Base-by-base conservation (phyloP, 2,797 vertebrate genomes). In the Silurus aristotelis region DNA sequence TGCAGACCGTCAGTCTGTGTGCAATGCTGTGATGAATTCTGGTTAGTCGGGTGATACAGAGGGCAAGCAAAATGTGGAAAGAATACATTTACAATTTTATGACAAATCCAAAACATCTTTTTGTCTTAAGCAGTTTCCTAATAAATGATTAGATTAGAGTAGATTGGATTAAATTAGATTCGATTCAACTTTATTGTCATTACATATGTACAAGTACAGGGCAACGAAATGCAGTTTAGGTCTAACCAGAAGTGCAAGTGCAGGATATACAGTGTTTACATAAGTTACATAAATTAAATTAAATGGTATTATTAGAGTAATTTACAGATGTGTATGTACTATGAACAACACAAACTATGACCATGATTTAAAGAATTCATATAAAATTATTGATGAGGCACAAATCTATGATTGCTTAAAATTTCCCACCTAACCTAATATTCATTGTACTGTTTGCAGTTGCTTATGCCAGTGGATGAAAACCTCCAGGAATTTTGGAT, bases 401-500 rank as follows among this genome's bases (percentile, higher is more conserved):
- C n/a, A 52, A 14, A 15, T 73, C 1, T 73, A 55, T 75, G 6
- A 46, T 63, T 19, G 25, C 17, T 76, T 27, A 27, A 27, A 58
- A 27, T 58, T 1, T 22, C 5, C 31, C 31, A 60, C 20, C n/a
- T 5, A 25, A 3, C 12, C 56, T 68, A 13, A 77, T 58, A 68
- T 10, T 27, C 63, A 20, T 83, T 20, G 68, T 88, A 17, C 87
- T 84, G 8, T 71, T 52, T 93, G 71, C 87, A 99, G 98, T 92
- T 99, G n/a, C 93, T 96, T 79, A 96, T 96, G 91, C 98, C 98
- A 3, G 22, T 91, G 75, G 98, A 99, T 96, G 96, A 98, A 83
- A 98, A 97, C 71, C 95, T 99, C 87, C 96, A 98, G 86, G 96
- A 96, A 31, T 99, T 97, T 89, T 99, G 98, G 98, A 93, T 99